Evolutionary conservation across 92 coral and sea anemone genomes (phyloP).

Genomic region (Palythoa caribaeorum): DNA sequence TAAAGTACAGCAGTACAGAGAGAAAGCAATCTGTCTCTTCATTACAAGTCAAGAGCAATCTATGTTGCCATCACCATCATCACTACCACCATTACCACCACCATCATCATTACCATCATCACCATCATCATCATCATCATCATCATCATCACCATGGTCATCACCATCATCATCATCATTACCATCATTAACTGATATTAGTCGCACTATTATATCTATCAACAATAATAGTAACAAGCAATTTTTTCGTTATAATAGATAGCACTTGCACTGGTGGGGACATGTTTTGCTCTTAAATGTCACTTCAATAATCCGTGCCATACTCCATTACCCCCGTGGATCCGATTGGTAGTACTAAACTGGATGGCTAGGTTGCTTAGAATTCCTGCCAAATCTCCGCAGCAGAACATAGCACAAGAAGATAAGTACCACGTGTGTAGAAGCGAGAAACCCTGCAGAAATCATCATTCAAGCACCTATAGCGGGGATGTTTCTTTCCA

Average conservation of each 20-base stretch:
- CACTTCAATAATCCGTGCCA: constrained; percentile 83
- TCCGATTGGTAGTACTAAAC: constrained; percentile 72
- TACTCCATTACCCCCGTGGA: constrained; percentile 81
- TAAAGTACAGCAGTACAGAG: no score
- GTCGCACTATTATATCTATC: no score
- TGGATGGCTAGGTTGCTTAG: constrained; percentile 80
- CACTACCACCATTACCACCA: no score
- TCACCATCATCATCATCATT: no score
- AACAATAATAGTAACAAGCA: background rate
- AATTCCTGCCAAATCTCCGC: constrained; percentile 38
- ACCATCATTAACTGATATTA: no score
- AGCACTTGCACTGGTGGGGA: constrained; percentile 81
- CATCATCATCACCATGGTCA: no score
- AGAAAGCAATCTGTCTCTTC: no score
- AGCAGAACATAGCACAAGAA: background rate
- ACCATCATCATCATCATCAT: no score
- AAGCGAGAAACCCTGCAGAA: background rate
- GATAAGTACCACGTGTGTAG: background rate
- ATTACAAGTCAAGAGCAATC: no score
- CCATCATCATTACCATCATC: no score
- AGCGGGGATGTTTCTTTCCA: background rate
- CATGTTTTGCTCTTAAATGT: constrained; percentile 77
- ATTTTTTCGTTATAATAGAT: constrained; percentile 55
- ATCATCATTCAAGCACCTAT: background rate
- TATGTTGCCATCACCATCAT: no score